These are phyloP conservation scores for Carpatolechia fugitivella DNA, from an alignment of 2,888 invertebrate species.

Conservation along the genomic window DNA sequence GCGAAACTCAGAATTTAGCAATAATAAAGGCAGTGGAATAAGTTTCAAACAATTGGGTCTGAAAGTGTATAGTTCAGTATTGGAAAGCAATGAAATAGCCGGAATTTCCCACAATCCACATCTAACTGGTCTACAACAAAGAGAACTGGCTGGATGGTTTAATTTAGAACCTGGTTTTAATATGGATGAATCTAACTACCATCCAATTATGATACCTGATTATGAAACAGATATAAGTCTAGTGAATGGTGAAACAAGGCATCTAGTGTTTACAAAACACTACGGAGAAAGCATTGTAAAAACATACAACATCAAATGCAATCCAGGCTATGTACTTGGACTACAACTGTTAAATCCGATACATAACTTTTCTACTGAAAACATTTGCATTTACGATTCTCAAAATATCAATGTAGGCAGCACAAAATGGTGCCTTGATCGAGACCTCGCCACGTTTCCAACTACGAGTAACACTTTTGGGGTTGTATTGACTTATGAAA, in stretches of 20 bases:
- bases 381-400: constrained; percentile 88
- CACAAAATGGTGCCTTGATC: constrained; percentile 86
- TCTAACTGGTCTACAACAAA: constrained; percentile 88
- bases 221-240: constrained; percentile 81
- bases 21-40: constrained; percentile 93
- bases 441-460: constrained; percentile 94
- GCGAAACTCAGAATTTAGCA: constrained; percentile 89
- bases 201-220: constrained; percentile 85
- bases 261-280: constrained; percentile 86
- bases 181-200: constrained; percentile 84
- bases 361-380: constrained; percentile 92
- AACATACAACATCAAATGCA: constrained; percentile 83
- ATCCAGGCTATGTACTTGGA: constrained; percentile 91
- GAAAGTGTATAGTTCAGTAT: constrained; percentile 85
- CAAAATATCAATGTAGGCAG: constrained; percentile 82
- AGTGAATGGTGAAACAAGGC: constrained; percentile 87
- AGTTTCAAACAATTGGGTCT: constrained; percentile 93
- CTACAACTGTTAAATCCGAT: constrained; percentile 95
- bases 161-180: constrained; percentile 83
- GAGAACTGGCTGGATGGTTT: constrained; percentile 97
- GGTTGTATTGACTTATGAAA: constrained; percentile 87
- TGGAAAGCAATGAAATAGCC: constrained; percentile 90
- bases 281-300: constrained; percentile 78
- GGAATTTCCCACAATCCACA: constrained; percentile 97
- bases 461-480: constrained; percentile 91